Conservation (phyloP, 2,888 invertebrate species). For the Choreutis nemorana region DNA sequence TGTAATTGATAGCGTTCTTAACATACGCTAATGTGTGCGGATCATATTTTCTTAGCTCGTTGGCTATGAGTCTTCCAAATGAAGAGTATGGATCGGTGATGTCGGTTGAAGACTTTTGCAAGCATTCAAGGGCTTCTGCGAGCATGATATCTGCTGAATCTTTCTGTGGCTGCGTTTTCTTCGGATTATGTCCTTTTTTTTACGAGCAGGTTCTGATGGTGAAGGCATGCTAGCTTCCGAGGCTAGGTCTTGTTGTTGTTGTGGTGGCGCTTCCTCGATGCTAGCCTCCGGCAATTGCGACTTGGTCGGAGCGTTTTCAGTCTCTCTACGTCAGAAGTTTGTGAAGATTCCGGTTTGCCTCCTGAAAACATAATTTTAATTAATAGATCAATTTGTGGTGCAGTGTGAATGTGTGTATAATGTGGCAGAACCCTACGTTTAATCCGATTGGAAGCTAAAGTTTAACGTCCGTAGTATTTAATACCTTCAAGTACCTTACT, state of each 20-base stretch:
- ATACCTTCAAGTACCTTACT: no score
- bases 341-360: slow-evolving; percentile 6
- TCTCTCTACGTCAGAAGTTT: slow-evolving; percentile 8
- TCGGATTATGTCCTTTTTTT: slow-evolving; percentile 9
- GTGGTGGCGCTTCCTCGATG: slow-evolving; percentile 7
- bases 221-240: slow-evolving; percentile 8
- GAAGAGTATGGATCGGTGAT: slow-evolving; percentile 9
- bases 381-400: slow-evolving; percentile 4
- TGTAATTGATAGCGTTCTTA: slow-evolving; percentile 11
- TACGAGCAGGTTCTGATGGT: slow-evolving; percentile 9
- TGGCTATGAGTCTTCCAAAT: slow-evolving; percentile 10
- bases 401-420: slow-evolving; percentile 2
- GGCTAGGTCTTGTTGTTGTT: slow-evolving; percentile 8
- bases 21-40: slow-evolving; percentile 7
- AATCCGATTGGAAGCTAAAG: no score
- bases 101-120: slow-evolving; percentile 11
- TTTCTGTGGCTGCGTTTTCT: slow-evolving; percentile 9
- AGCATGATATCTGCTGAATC: slow-evolving; percentile 10
- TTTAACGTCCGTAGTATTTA: no score
- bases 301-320: slow-evolving; percentile 8
- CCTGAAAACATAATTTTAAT: slow-evolving; percentile 3
- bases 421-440: no score
- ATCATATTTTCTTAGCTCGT: slow-evolving; percentile 11
- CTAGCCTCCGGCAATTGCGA: slow-evolving; percentile 9
- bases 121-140: slow-evolving; percentile 11